Evolutionary conservation across 2,113 vertebrate genomes (phyloP).

Genomic region (Archilochus colubris): DNA sequence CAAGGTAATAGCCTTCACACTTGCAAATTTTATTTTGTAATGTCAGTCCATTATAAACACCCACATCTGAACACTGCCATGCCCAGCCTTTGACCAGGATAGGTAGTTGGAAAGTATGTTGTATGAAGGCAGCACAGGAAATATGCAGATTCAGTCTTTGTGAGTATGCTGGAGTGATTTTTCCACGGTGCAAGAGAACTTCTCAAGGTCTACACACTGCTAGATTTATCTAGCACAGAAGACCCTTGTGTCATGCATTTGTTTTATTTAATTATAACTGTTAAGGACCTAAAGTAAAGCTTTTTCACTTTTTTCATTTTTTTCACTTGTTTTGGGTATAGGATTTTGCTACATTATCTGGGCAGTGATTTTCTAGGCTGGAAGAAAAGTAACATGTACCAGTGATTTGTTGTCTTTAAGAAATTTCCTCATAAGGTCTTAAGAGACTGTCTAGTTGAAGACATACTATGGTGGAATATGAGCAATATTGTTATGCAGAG

Average conservation of each 20-base stretch:
- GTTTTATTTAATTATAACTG: background rate
- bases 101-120: background rate
- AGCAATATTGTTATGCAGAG: background rate
- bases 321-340: background rate
- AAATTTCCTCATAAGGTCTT: background rate
- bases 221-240: background rate
- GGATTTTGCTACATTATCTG: background rate
- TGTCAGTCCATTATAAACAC: background rate
- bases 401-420: background rate
- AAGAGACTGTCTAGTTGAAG: background rate
- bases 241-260: background rate
- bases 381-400: background rate
- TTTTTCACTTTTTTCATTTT: background rate
- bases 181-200: background rate
- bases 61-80: background rate
- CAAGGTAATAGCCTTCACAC: background rate
- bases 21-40: background rate
- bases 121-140: background rate
- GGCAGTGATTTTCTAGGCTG: background rate
- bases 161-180: background rate
- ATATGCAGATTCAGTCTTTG: background rate
- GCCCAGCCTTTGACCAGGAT: background rate
- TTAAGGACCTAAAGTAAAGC: background rate
- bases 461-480: background rate
- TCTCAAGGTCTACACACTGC: background rate